Conservation (phyloP, 2,113 vertebrate genomes). For the Laticauda laticaudata region DNA sequence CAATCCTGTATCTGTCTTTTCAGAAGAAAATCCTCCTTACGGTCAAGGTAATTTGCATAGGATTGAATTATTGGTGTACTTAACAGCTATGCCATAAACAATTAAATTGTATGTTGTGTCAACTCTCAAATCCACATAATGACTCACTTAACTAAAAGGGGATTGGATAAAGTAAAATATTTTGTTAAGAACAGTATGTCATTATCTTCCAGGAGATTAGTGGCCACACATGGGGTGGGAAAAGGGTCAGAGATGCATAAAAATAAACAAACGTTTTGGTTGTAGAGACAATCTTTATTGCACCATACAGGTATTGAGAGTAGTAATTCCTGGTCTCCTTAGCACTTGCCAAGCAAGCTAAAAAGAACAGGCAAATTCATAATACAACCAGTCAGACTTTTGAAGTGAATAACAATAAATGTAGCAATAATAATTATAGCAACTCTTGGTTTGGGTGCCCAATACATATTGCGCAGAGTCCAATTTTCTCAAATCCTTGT, state of each 20-base stretch:
- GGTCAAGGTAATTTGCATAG: neutral
- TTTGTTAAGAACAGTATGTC: neutral
- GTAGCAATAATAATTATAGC: neutral
- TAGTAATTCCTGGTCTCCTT: neutral
- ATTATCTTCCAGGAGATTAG: neutral
- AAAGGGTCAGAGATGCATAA: neutral
- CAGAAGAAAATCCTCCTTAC: neutral
- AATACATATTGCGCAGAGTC: neutral
- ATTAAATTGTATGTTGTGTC: neutral
- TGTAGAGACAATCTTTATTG: neutral
- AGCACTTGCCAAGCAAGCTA: neutral
- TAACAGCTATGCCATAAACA: neutral
- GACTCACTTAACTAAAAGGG: neutral
- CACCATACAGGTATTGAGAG: neutral
- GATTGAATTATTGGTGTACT: neutral
- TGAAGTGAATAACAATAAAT: neutral
- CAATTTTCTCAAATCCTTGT: neutral
- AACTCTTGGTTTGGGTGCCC: neutral
- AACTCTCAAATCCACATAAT: neutral
- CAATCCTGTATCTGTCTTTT: neutral
- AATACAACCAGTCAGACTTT: neutral
- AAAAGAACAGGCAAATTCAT: neutral
- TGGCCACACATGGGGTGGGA: neutral
- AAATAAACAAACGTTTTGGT: neutral
- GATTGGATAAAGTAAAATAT: neutral